Evolutionary conservation across 1,140 invertebrate genomes (phyloP).

Genomic region (Drosophila yakuba): DNA sequence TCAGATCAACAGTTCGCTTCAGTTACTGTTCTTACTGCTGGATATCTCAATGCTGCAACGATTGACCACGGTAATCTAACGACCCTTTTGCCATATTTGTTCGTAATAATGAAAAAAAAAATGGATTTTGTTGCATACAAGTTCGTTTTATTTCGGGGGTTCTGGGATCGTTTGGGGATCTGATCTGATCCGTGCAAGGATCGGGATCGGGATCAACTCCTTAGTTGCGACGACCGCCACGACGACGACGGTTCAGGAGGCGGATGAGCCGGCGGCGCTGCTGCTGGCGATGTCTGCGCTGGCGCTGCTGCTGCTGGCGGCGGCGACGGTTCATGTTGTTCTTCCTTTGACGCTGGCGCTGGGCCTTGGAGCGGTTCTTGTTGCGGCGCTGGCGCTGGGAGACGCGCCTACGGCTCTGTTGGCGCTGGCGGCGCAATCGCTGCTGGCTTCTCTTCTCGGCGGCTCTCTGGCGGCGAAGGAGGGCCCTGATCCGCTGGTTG

Average conservation of each 20-base stretch:
- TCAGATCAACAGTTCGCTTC: too few relatives aligned
- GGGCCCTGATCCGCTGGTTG: conserved; percentile 51
- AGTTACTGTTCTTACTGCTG: too few relatives aligned
- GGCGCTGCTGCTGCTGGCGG: conserved; percentile 41
- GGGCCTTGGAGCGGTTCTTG: conserved; percentile 39
- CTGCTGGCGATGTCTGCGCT: conserved; percentile 23
- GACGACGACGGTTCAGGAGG: conserved; percentile 44
- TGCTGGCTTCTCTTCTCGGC: conserved; percentile 38
- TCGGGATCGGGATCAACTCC: conserved; percentile 3
- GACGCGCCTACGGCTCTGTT: conserved; percentile 33
- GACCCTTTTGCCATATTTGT: too few relatives aligned
- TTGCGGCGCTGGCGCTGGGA: conserved; percentile 55
- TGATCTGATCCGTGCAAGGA: neutral
- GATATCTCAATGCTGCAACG: too few relatives aligned
- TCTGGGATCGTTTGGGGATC: neutral
- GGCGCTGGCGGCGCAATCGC: conserved; percentile 32
- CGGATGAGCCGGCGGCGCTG: conserved; percentile 40
- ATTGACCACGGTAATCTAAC: too few relatives aligned
- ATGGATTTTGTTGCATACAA: conserved; percentile 6
- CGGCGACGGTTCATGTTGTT: conserved; percentile 26
- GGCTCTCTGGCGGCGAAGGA: conserved; percentile 60
- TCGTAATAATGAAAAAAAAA: conserved; percentile 14
- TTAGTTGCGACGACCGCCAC: conserved; percentile 36
- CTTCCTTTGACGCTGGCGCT: conserved; percentile 47
- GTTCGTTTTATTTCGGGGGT: conserved; percentile 29